phyloP scores from a whole-genome alignment of 2,888 invertebrate genomes.

The Ennomos fuscantarius region DNA sequence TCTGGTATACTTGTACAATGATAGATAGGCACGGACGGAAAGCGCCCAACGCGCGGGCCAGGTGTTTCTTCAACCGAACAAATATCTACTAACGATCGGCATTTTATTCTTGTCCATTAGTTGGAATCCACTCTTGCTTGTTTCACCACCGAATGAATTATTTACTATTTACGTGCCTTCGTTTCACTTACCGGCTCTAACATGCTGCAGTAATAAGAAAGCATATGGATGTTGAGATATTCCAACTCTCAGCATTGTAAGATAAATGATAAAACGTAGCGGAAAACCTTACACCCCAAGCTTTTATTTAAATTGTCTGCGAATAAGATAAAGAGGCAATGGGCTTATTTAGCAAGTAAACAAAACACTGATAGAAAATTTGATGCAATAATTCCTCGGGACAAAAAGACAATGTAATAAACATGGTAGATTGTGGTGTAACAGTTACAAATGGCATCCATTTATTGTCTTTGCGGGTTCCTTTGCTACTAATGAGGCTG shows the following conservation, averaged over 20 bases:
- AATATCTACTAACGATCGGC: constrained; percentile 53
- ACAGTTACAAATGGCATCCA: constrained; percentile 55
- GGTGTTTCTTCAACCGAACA: constrained; percentile 45
- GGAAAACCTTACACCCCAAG: constrained; percentile 43
- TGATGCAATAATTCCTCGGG: constrained; percentile 45
- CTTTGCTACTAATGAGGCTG: constrained; percentile 57
- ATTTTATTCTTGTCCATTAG: constrained; percentile 50
- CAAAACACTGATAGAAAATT: constrained; percentile 43
- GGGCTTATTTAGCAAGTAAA: constrained; percentile 36
- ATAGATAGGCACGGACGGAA: constrained; percentile 6
- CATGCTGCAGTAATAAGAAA: constrained; percentile 15
- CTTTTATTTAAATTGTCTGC: constrained; percentile 50
- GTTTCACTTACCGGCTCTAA: constrained; percentile 31
- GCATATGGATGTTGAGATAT: constrained; percentile 26
- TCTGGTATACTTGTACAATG: background rate
- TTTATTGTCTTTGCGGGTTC: constrained; percentile 57
- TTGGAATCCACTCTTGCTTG: constrained; percentile 36
- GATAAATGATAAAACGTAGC: constrained; percentile 51
- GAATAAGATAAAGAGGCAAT: constrained; percentile 44
- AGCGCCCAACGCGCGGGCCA: constrained; percentile 32
- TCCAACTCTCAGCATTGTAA: constrained; percentile 40
- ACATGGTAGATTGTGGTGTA: constrained; percentile 54
- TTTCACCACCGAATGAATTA: constrained; percentile 47
- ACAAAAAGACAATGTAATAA: constrained; percentile 50
- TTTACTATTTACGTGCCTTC: constrained; percentile 47